Conservation (phyloP, 1,140 invertebrate species). For the Ridgeia piscesae region DNA sequence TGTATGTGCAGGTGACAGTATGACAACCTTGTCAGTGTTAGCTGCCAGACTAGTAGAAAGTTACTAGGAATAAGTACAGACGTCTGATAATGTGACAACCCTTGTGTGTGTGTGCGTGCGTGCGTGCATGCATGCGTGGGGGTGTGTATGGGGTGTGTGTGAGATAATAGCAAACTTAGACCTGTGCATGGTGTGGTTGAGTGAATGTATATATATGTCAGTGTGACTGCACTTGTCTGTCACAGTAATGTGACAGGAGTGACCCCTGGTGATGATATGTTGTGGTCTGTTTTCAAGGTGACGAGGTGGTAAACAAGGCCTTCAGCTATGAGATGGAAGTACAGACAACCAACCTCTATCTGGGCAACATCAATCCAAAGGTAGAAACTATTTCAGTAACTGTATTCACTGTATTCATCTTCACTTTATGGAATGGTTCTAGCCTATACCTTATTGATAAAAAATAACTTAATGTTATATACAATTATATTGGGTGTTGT, state of each 20-base stretch:
- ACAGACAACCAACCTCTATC: constrained; percentile 95
- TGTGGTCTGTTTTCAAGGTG: not conserved
- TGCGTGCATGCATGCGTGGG: too few species aligned
- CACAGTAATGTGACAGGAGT: not conserved
- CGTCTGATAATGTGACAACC: not conserved
- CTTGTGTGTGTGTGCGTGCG: too few species aligned
- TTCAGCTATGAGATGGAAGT: constrained; percentile 89
- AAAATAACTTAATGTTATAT: too few species aligned
- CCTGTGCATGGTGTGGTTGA: not conserved
- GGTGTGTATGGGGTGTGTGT: not conserved
- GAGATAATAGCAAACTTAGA: not conserved
- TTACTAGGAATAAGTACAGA: too few species aligned
- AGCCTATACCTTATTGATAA: not conserved
- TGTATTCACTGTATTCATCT: not conserved
- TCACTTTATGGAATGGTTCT: not conserved
- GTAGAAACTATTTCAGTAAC: constrained; percentile 58
- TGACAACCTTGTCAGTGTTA: not conserved
- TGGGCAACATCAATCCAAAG: constrained; percentile 96
- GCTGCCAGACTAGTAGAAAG: too few species aligned
- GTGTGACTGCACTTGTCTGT: not conserved
- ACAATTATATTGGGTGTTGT: too few species aligned
- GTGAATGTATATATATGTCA: not conserved
- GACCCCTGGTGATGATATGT: not conserved
- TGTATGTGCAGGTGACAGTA: not conserved
- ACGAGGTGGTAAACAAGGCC: constrained; percentile 63